Percentiles rank a stretch among this genome's conserved stretches.
phyloP scores from a whole-genome alignment of 2,113 vertebrate genomes.

The Campylorhamphus procurvoides region DNA sequence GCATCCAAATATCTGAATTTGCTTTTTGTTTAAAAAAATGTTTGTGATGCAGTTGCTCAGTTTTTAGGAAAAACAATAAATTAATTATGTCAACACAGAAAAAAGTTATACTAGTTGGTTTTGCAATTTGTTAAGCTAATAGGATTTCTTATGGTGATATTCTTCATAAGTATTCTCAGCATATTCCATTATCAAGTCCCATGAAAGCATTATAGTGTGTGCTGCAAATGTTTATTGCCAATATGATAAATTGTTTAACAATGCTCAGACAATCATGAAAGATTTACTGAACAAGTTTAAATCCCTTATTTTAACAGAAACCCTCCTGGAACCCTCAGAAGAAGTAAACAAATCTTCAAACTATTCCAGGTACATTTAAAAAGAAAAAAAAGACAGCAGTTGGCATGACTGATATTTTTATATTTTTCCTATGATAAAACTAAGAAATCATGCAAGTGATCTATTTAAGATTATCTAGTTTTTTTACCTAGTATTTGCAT shows the following conservation, averaged over 20 bases:
- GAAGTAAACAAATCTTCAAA: neutral
- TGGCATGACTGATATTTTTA: neutral
- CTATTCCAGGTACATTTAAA: neutral
- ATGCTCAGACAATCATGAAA: constrained; percentile 21
- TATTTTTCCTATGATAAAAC: neutral
- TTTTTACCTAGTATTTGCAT: neutral
- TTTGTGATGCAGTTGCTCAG: neutral
- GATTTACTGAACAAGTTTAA: constrained; percentile 35
- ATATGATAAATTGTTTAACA: constrained; percentile 58
- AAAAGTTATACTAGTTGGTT: neutral
- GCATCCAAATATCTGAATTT: neutral
- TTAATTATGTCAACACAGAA: neutral
- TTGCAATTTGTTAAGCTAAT: constrained; percentile 36
- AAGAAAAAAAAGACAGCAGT: neutral
- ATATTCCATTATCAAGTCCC: neutral
- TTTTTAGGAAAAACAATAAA: neutral
- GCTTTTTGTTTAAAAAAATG: neutral
- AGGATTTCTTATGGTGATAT: neutral
- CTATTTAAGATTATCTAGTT: neutral
- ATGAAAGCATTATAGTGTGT: neutral
- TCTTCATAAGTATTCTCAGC: constrained; percentile 31
- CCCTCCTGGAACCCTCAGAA: neutral
- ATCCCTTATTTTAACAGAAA: constrained; percentile 22
- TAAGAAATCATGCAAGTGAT: neutral
- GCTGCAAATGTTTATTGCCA: constrained; percentile 47